Evolutionary conservation across 2,113 vertebrate species (phyloP).

Genomic region (Gorsachius goisagi): DNA sequence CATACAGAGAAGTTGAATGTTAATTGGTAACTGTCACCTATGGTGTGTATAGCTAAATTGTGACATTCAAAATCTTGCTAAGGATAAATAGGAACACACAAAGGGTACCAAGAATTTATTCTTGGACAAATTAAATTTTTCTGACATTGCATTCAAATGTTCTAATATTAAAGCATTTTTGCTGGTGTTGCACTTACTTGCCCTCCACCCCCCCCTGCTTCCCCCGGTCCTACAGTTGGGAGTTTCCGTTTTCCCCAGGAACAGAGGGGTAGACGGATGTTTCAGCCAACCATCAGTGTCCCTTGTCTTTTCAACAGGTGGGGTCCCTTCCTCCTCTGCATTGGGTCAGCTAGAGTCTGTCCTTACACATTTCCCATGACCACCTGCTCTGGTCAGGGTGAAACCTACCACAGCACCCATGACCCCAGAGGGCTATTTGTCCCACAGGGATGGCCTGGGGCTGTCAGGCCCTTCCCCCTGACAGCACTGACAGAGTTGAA

Average conservation of each 20-base stretch:
- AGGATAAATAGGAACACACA: not conserved
- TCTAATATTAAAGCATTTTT: not conserved
- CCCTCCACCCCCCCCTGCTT: accelerated
- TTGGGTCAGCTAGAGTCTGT: not conserved
- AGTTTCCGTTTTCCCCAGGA: not conserved
- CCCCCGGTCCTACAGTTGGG: not conserved
- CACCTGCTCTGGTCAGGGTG: not conserved
- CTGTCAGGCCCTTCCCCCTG: not conserved
- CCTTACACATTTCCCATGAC: not conserved
- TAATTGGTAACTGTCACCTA: not conserved
- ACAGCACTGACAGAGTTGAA: not conserved
- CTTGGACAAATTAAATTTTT: not conserved
- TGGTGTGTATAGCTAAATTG: not conserved
- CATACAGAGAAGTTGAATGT: not conserved
- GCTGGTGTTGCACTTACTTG: not conserved
- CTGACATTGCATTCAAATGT: not conserved
- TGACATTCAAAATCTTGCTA: not conserved
- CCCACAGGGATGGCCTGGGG: not conserved
- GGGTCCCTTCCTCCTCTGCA: not conserved
- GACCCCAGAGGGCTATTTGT: too few relatives aligned
- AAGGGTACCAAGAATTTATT: not conserved
- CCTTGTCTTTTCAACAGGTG: not conserved
- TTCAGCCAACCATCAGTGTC: not conserved
- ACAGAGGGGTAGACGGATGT: not conserved
- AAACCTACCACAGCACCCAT: not conserved